Percentiles rank a stretch among this genome's conserved stretches.
Conservation (phyloP, 2,888 invertebrate species). For the Boloria euphrosyne region DNA sequence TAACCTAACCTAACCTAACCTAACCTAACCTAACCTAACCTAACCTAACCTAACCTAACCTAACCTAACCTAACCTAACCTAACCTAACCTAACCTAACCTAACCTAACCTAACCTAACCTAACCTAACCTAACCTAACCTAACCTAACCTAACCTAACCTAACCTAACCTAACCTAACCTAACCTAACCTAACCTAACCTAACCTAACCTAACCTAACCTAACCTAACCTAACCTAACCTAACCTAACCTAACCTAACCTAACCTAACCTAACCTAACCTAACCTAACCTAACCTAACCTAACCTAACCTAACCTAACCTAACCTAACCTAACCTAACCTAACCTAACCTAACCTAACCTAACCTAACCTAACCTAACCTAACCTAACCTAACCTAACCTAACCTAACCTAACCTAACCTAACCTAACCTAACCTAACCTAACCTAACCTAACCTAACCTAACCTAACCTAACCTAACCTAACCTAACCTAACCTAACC, state of each 20-base stretch:
- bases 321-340: too few relatives aligned
- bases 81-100: conserved; percentile 12
- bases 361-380: too few relatives aligned
- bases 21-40: conserved; percentile 1
- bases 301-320: too few relatives aligned
- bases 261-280: conserved; percentile 7
- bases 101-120: conserved; percentile 12
- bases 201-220: conserved; percentile 11
- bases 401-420: too few relatives aligned
- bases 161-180: conserved; percentile 12
- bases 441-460: too few relatives aligned
- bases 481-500: too few relatives aligned
- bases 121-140: conserved; percentile 12
- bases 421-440: too few relatives aligned
- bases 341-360: too few relatives aligned
- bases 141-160: conserved; percentile 12
- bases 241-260: neutral
- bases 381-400: too few relatives aligned
- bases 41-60: conserved; percentile 7
- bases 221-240: conserved; percentile 11
- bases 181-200: conserved; percentile 12
- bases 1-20: neutral
- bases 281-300: neutral
- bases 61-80: conserved; percentile 12
- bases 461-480: too few relatives aligned